A percentile compares a stretch with the other conserved stretches of the same genome.
Conservation (phyloP, 2,113 vertebrate genomes). For the Scytalopus superciliaris region DNA sequence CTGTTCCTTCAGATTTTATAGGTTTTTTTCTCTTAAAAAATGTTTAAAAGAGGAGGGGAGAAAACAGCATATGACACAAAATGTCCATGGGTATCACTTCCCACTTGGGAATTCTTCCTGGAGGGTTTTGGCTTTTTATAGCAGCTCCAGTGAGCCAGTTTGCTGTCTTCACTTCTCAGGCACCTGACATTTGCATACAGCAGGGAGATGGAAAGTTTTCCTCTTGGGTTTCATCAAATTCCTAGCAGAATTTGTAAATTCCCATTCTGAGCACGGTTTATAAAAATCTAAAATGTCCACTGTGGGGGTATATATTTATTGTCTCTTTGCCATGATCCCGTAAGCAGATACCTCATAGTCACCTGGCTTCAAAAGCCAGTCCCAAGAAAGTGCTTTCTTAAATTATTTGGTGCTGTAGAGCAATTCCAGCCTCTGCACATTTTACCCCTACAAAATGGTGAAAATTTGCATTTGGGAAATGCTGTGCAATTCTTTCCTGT, state of each 20-base stretch:
- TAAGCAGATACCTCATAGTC: neutral
- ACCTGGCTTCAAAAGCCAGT: neutral
- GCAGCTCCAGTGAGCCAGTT: neutral
- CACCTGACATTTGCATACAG: fast-evolving
- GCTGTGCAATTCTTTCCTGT: neutral
- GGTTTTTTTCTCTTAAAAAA: neutral
- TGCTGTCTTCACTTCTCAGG: neutral
- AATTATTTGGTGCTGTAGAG: neutral
- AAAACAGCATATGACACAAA: fast-evolving
- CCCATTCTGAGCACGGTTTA: neutral
- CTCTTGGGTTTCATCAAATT: neutral
- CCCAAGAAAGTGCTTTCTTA: neutral
- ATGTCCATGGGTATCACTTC: neutral
- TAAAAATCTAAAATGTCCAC: neutral
- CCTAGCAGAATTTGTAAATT: neutral
- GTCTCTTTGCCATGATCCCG: neutral
- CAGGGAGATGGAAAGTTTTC: neutral
- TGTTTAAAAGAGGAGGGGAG: neutral
- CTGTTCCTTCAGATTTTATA: neutral
- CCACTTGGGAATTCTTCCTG: neutral
- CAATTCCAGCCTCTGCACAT: neutral
- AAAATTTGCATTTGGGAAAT: neutral
- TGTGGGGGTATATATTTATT: neutral
- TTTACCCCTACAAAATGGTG: neutral
- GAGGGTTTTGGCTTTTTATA: neutral